Conservation (phyloP, 2,797 vertebrate genomes). For the Eutrigla gurnardus region DNA sequence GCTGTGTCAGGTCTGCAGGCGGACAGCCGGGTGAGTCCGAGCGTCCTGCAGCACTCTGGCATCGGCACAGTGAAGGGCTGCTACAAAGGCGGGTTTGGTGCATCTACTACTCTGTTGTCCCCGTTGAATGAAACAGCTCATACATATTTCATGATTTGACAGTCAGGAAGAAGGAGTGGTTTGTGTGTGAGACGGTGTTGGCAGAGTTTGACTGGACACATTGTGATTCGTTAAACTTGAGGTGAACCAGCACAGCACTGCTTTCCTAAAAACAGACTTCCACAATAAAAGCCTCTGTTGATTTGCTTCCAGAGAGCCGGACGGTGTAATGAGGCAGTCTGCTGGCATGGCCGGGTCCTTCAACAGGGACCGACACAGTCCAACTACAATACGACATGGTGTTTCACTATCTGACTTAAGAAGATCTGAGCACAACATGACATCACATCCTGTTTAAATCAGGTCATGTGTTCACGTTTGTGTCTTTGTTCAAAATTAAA, state of each 20-base stretch:
- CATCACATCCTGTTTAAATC: not conserved
- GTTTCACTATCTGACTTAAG: too few relatives aligned
- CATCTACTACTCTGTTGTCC: too few relatives aligned
- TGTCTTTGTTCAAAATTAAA: not conserved
- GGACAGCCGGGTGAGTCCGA: not conserved
- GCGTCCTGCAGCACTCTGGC: not conserved
- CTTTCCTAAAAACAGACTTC: conserved; percentile 3
- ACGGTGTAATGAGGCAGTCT: conserved; percentile 37
- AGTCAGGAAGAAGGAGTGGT: not conserved
- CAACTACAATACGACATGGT: not conserved
- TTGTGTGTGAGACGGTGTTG: not conserved
- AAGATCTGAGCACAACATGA: too few relatives aligned
- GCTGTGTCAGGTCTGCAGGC: conserved; percentile 10
- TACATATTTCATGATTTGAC: not conserved
- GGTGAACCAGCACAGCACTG: conserved; percentile 7
- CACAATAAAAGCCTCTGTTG: conserved; percentile 27
- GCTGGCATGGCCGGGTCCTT: conserved; percentile 26
- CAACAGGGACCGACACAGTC: not conserved
- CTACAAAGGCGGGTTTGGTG: too few relatives aligned
- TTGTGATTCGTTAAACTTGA: conserved; percentile 4
- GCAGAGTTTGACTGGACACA: not conserved
- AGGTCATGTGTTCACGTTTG: not conserved
- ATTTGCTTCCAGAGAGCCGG: conserved; percentile 42
- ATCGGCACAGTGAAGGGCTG: too few relatives aligned
- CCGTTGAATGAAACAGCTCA: not conserved